Base-by-base conservation (phyloP, 2,888 invertebrate genomes). In the Dermolepida albohirtum region DNA sequence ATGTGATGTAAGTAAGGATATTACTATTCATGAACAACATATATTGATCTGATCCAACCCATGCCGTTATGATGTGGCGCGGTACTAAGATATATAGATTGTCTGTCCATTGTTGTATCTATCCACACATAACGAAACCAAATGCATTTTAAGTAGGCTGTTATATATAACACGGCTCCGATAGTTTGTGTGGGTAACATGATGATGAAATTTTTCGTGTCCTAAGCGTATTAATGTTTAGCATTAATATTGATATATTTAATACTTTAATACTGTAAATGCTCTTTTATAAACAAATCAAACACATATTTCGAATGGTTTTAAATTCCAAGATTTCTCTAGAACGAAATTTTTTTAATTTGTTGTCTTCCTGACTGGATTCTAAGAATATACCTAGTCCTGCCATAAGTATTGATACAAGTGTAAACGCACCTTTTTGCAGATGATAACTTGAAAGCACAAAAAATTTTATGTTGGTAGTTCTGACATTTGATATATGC, bases 21-120 rank as follows among this genome's bases (percentile, higher is more conserved):
- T 68, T 68, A 68, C 64, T 68, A 68, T 68, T 68, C 68, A 68
- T 68, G 68, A 64, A 68, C 62, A 52, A 41, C 66, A 52, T 27
- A 41, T 57, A 64, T 68, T 68, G 64, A 68, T 64, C 68, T 57
- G 68, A 68, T 68, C 57, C 68, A 16, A 29, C 57, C 55, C 44
- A 34, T 64, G 41, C 50, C 57, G 49, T 68, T 68, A 64, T 64
- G 64, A 57, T 27, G 62, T 34, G 39, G 55, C 40, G 22, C 12
- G 54, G 64, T 57, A 39, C 17, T 62, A 55, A 57, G 64, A 63
- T 55, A 54, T 47, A 63, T 66, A 57, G 66, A 52, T 62, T 34
- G 34, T 10, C 34, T 67, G 66, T 34, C 66, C 17, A 62, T 67
- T 67, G 59, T 62, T 44, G 62, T 62, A 59, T 59, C 59, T 51